Conservation (phyloP, 1,140 invertebrate species). For the Zaprionus vittiger region DNA sequence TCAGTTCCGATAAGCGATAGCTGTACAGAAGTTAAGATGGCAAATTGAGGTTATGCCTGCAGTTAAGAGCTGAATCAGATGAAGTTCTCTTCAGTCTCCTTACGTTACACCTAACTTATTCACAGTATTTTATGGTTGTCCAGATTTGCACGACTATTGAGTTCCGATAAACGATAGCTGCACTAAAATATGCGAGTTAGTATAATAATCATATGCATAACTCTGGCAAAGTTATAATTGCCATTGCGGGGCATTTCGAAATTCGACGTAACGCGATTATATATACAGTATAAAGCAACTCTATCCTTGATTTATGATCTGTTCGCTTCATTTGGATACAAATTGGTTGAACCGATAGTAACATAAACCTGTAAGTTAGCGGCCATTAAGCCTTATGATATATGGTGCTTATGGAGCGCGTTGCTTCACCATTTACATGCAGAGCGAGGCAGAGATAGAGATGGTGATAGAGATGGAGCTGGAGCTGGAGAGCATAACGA, state of each 20-base stretch:
- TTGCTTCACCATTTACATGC: slow-evolving; percentile 18
- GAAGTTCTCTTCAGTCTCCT: too few relatives aligned
- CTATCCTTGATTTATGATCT: slow-evolving; percentile 9
- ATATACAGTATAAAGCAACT: background rate
- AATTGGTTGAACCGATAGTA: background rate
- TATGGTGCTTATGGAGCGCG: slow-evolving; percentile 7
- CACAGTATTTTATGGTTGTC: too few relatives aligned
- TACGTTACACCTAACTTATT: too few relatives aligned
- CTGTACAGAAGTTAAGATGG: background rate
- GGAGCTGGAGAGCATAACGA: background rate
- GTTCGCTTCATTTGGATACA: slow-evolving; percentile 6
- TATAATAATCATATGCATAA: slow-evolving; percentile 1
- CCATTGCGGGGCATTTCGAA: background rate
- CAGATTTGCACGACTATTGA: background rate
- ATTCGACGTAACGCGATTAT: background rate
- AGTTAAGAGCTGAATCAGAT: too few relatives aligned
- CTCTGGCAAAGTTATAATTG: background rate
- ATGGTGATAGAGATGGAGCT: background rate
- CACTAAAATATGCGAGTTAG: background rate
- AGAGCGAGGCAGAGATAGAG: background rate
- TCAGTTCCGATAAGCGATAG: background rate
- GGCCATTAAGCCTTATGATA: background rate
- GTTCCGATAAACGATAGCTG: background rate
- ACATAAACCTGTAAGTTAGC: slow-evolving; percentile 4
- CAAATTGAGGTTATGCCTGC: too few relatives aligned